Evolutionary conservation across 2,797 vertebrate species (phyloP).

Genomic region (Peromyscus attwateri): DNA sequence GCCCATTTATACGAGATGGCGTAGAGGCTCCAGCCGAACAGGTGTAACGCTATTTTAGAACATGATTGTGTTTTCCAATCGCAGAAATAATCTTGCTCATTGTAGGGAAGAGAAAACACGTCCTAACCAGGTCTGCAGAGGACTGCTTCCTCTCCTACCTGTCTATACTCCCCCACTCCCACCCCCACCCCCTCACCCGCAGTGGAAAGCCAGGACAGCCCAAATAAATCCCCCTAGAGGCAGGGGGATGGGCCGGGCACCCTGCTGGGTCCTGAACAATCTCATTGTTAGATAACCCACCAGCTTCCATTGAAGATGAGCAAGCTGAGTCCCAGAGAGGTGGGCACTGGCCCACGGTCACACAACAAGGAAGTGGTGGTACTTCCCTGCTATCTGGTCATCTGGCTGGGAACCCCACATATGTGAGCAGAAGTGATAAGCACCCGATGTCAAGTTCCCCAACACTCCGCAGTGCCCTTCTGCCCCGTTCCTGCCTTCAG

Average conservation of each 20-base stretch:
- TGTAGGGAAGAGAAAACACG: neutral
- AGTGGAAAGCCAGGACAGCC: neutral
- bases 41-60: neutral
- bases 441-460: neutral
- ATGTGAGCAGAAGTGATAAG: neutral
- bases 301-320: neutral
- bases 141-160: neutral
- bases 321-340: neutral
- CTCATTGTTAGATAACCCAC: rapidly evolving
- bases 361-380: neutral
- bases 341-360: neutral
- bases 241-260: neutral
- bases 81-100: neutral
- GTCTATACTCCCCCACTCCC: neutral
- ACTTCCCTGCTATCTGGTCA: too few species aligned
- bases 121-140: rapidly evolving
- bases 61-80: neutral
- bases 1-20: neutral
- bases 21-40: neutral
- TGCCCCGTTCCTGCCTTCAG: neutral
- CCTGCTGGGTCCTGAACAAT: neutral
- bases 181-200: neutral
- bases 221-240: neutral
- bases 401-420: neutral
- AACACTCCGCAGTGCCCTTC: neutral